phyloP scores from a whole-genome alignment of 2,113 vertebrate species.

The Vulpes ferrilata region DNA sequence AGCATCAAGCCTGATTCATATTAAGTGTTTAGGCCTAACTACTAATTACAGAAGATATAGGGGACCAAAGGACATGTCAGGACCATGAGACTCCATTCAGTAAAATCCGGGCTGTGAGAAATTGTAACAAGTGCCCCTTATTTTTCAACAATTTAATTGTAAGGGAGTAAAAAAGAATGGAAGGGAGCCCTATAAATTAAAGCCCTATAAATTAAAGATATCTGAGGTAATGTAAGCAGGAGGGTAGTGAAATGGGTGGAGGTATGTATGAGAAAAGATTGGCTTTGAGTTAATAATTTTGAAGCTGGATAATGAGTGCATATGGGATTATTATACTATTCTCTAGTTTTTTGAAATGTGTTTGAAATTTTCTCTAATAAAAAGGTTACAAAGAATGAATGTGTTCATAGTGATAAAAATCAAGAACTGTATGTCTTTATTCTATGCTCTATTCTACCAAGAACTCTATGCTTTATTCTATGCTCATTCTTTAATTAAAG shows the following conservation, averaged over 20 bases:
- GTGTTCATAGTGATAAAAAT: constrained; percentile 28
- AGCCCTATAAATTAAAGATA: neutral
- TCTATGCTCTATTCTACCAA: neutral
- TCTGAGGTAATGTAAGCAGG: neutral
- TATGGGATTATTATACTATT: constrained; percentile 19
- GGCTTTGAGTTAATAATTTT: constrained; percentile 15
- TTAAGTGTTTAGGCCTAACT: neutral
- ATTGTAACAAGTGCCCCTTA: neutral
- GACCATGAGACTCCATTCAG: neutral
- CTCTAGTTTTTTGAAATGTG: neutral
- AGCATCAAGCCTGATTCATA: neutral
- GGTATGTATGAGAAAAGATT: neutral
- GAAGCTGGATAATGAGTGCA: neutral
- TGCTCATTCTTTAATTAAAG: constrained; percentile 25
- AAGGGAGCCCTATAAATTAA: neutral
- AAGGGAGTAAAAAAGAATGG: neutral
- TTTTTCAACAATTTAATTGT: constrained; percentile 42
- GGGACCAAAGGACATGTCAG: neutral
- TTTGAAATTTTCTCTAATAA: constrained; percentile 33
- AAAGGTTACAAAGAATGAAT: neutral
- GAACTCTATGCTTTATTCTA: neutral
- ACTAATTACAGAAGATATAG: neutral
- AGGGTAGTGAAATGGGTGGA: neutral
- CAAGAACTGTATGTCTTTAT: neutral
- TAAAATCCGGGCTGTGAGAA: neutral